phyloP scores from a whole-genome alignment of 1,140 invertebrate species.

The Agrilus planipennis region DNA sequence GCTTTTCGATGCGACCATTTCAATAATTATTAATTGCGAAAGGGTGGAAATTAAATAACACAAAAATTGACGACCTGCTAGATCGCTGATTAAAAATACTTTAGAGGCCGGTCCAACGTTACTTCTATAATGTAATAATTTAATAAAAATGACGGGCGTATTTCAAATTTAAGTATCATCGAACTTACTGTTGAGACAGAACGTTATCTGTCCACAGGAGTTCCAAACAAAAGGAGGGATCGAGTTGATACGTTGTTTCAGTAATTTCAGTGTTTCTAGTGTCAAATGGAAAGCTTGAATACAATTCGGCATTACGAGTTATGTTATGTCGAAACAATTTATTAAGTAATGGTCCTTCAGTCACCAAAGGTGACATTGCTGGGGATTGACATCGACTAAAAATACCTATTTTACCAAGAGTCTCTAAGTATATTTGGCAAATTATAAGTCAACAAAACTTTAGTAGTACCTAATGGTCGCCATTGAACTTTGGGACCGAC shows the following conservation, averaged over 20 bases:
- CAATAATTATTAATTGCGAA: conserved; percentile 58
- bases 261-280: not conserved
- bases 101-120: conserved; percentile 50
- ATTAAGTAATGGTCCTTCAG: conserved; percentile 16
- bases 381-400: conserved; percentile 30
- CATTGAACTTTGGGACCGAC: conserved; percentile 47
- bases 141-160: too few relatives aligned
- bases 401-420: conserved; percentile 6
- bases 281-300: conserved; percentile 2
- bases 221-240: conserved; percentile 76
- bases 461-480: conserved; percentile 35
- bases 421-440: conserved; percentile 3
- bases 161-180: too few relatives aligned
- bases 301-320: conserved; percentile 21
- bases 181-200: conserved; percentile 36
- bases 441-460: conserved; percentile 5
- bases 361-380: conserved; percentile 14
- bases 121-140: conserved; percentile 34
- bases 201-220: conserved; percentile 75
- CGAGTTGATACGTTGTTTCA: conserved; percentile 33
- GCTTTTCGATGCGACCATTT: conserved; percentile 60
- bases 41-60: conserved; percentile 63
- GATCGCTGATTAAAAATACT: conserved; percentile 69
- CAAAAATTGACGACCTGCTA: conserved; percentile 71
- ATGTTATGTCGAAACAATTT: conserved; percentile 10